Evolutionary conservation across 2,888 invertebrate genomes (phyloP).

Genomic region (Eupithecia insigniata): DNA sequence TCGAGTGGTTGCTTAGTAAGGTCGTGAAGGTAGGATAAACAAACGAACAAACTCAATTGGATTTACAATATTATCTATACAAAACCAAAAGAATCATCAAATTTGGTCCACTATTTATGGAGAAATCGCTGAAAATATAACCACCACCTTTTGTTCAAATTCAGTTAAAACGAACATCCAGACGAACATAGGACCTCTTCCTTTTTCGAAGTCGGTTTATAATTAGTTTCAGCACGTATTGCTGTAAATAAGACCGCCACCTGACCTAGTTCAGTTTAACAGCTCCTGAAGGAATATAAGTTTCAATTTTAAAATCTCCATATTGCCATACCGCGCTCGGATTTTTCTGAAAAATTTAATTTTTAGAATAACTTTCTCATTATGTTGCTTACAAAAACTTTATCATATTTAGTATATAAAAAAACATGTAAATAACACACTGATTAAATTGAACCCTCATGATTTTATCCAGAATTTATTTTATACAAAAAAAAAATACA

Average conservation of each 20-base stretch:
- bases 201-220: background rate
- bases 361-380: background rate
- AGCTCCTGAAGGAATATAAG: slow-evolving; percentile 69
- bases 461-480: too few species aligned
- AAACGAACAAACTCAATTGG: too few species aligned
- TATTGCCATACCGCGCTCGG: slow-evolving; percentile 46
- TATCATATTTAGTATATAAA: too few species aligned
- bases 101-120: background rate
- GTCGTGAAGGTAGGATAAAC: too few species aligned
- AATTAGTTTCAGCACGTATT: background rate
- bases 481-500: too few species aligned
- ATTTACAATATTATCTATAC: background rate
- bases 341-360: background rate
- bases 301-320: slow-evolving; percentile 75
- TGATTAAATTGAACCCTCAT: too few species aligned
- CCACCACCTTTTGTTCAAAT: too few species aligned
- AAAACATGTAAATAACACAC: too few species aligned
- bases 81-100: background rate
- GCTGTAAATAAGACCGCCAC: slow-evolving; percentile 43
- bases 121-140: background rate
- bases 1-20: too few species aligned
- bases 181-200: background rate
- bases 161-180: background rate
- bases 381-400: too few species aligned
- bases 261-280: slow-evolving; percentile 52